Evolutionary conservation across 2,797 vertebrate species (phyloP).

Genomic region (Enteromius argenteus): DNA sequence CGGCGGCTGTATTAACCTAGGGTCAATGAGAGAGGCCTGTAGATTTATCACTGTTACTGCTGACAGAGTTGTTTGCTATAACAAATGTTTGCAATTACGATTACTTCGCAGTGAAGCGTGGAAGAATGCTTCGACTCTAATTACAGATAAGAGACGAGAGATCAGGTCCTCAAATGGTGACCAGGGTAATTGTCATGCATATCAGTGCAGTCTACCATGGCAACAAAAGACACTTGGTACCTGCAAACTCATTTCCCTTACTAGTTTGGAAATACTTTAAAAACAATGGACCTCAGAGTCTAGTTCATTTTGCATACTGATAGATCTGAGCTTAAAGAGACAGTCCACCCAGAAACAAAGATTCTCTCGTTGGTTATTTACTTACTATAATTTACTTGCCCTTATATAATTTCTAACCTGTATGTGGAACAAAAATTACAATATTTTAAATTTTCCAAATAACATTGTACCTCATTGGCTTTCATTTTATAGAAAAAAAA

Average conservation of each 20-base stretch:
- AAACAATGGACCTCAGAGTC: constrained; percentile 29
- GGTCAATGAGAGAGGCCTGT: constrained; percentile 46
- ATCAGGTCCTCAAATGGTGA: constrained; percentile 30
- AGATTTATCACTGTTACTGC: constrained; percentile 51
- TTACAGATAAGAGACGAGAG: constrained; percentile 53
- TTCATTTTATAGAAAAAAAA: not conserved
- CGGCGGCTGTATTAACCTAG: constrained; percentile 19
- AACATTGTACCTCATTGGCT: not conserved
- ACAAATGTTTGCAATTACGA: constrained; percentile 58
- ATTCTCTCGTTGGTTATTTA: not conserved
- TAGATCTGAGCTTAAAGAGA: not conserved
- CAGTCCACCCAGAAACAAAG: not conserved
- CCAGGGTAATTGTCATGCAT: constrained; percentile 41
- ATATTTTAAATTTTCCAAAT: not conserved
- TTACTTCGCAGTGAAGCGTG: constrained; percentile 39
- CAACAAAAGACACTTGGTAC: constrained; percentile 30
- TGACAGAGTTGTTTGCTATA: constrained; percentile 49
- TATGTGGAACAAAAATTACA: not conserved
- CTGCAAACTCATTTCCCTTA: constrained; percentile 31
- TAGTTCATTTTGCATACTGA: constrained; percentile 25
- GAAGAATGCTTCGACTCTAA: constrained; percentile 42
- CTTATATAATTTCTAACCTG: not conserved
- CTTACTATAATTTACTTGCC: not conserved
- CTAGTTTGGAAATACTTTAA: constrained; percentile 26
- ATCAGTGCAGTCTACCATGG: constrained; percentile 32